Evolutionary conservation across 1,140 invertebrate genomes (phyloP), one percentile per base, ranked within the genome.

Genomic region (Cotesia typhae): DNA sequence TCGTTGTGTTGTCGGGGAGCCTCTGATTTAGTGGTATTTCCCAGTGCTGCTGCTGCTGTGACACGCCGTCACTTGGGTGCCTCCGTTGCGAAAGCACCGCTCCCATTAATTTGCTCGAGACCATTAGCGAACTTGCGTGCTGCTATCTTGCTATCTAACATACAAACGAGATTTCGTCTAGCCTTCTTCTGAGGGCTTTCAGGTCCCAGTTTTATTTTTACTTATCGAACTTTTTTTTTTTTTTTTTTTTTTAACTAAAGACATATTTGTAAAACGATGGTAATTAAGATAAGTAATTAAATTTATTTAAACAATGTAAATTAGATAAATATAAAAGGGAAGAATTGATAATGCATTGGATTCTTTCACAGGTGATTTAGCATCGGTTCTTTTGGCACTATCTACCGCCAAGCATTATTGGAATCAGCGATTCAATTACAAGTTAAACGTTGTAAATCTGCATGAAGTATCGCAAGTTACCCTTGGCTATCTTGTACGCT

Each of bases 401-500:
- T 70, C 72, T 76, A 60, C 71, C 69, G 14, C 17, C 41, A 28
- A 9, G 47, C 60, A 63, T 71, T 76, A 78, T 80, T 80, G 77
- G 82, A 75, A 83, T 82, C 80, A 78, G 79, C 80, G 80, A 83
- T 83, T 81, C 80, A 82, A 83, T 83, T 83, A 82, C 76, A 83
- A 83, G 80, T 83, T 83, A 82, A 83, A 83, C 78, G 79, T 76
- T 78, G 75, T 79, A 77, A 76, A 71, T 79, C 77, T 79, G 74
- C 78, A 82, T 79, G 76, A 80, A 77, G 74, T 81, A 82, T 80
- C 78, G 61, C 73, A 77, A 80, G 77, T 80, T 81, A 77, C 77
- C 67, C 63, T 38, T 51, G 67, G 71, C 75, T 78, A 75, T 71
- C 70, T 74, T 9, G 14, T 55, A 76, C 77, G 76, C 77, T 63